Evolutionary conservation across 2,888 invertebrate species (phyloP), one percentile per base, ranked within the genome.

Genomic region (Thymelicus sylvestris): DNA sequence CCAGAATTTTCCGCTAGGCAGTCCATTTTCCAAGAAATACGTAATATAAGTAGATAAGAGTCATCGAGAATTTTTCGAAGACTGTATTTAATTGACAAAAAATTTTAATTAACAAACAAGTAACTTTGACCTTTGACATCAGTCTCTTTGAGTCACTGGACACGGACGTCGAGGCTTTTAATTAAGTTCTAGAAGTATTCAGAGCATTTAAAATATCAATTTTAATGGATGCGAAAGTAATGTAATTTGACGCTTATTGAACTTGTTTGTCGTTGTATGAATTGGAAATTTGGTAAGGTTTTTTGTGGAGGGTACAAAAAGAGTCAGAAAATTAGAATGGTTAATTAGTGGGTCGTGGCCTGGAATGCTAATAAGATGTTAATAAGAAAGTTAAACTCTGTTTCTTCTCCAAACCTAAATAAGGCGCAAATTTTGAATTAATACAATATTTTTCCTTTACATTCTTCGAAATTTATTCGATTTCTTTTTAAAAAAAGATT

Each of bases 51-150:
- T 24, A 19, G 19, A 19, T 19, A 24, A 47, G 19, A 61, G 55
- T 68, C 38, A 47, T 57, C 55, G 38, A 41, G 63, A 61, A 38
- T 60, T 68, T 68, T 67, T 52, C 61, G 67, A 59, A 66, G 47
- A 62, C 63, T 19, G 31, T 44, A 50, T 62, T 59, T 72, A 72
- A 72, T 74, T 66, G 73, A 65, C 71, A 60, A 67, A 73, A 71
- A 72, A 72, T 74, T 74, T 77, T 77, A 78, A 76, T 77, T 74
- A 78, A 79, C 75, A 74, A 76, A 75, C 76, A 76, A 73, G 72
- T 73, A 66, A 75, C 76, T 73, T 64, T 73, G 66, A 71, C 73
- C 72, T 77, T 75, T 72, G 73, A 71, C 72, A 74, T 74, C 67
- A 63, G 62, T 66, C 72, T 74, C 78, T 78, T 79, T 79, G 77